Evolutionary conservation across 1,140 invertebrate species (phyloP), one percentile per base, ranked within the genome.

Genomic region (Penaeus chinensis): DNA sequence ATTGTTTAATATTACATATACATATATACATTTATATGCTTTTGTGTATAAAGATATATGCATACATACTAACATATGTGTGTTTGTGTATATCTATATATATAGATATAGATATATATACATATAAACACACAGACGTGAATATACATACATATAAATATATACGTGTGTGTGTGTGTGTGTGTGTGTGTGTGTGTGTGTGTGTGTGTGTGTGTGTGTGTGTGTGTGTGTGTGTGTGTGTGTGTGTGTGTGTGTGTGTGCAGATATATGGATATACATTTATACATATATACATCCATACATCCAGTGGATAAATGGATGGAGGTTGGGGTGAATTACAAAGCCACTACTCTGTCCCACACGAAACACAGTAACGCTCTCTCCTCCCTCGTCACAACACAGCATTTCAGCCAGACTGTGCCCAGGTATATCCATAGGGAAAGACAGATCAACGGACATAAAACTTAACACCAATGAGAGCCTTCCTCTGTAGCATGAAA

Each of bases 391-490:
- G 54, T 54, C 54, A 54, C 54, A 54, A 54, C 54, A 11, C 54
- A 8, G 54, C 54, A 54, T 54, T 54, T 54, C 54, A 54, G 54
- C 54, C 54, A 54, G 54, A 54, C 54, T 54, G 54, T 13, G 54
- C 54, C 54, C 54, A 54, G 54, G 86, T 82, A 77, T 65, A 87
- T 82, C 86, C 86, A 83, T 74, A 85, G 86, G 74, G 80, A 83
- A 77, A 81, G 86, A 76, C 47, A 86, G 78, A 81, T 77, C 86
- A 66, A 82, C 86, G 76, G 86, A 87, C 86, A 87, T 82, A 76
- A 78, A 87, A 87, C 86, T 83, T 83, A 82, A 87, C 79, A 82
- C 80, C 79, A 82, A 87, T 82, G 71, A 82, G 80, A 63, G 82
- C 76, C 85, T 60, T 82, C 80, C 79, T 82, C 85, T 61, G 63